A percentile compares a stretch with the other conserved stretches of the same genome.
phyloP scores from a whole-genome alignment of 2,888 invertebrate species.

The Pandemis heparana region DNA sequence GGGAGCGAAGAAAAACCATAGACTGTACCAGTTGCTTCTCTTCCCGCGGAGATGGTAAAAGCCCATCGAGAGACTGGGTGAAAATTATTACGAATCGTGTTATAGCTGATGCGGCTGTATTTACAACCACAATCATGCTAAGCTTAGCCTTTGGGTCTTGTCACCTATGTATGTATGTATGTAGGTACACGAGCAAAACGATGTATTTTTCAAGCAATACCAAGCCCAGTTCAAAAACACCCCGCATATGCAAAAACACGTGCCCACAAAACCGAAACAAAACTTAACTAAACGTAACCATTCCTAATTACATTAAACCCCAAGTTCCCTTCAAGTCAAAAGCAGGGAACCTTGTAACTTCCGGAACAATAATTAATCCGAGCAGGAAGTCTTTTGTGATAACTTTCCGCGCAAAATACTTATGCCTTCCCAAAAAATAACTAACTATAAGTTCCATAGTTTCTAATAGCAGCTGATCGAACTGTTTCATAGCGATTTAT shows the following conservation, averaged over 20 bases:
- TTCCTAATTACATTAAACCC: constrained; percentile 18
- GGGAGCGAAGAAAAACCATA: too few relatives aligned
- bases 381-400: constrained; percentile 18
- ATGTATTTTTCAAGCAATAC: too few relatives aligned
- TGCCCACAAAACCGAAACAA: constrained; percentile 2
- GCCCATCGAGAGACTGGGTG: too few relatives aligned
- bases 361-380: constrained; percentile 8
- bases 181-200: too few relatives aligned
- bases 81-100: too few relatives aligned
- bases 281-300: constrained; percentile 15
- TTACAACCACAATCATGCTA: too few relatives aligned
- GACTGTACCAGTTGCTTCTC: too few relatives aligned
- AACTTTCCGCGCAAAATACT: constrained; percentile 25
- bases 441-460: not conserved
- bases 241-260: not conserved
- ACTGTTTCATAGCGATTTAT: constrained; percentile 5
- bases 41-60: too few relatives aligned
- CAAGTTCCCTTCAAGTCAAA: constrained; percentile 12
- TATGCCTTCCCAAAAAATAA: not conserved
- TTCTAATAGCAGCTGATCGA: constrained; percentile 7
- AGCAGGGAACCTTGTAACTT: constrained; percentile 1
- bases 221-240: not conserved
- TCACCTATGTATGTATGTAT: too few relatives aligned
- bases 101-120: too few relatives aligned
- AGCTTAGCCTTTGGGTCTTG: too few relatives aligned